These are phyloP conservation scores for Diglossa cyanea DNA, from an alignment of 2,797 vertebrate species.

Conservation along the genomic window DNA sequence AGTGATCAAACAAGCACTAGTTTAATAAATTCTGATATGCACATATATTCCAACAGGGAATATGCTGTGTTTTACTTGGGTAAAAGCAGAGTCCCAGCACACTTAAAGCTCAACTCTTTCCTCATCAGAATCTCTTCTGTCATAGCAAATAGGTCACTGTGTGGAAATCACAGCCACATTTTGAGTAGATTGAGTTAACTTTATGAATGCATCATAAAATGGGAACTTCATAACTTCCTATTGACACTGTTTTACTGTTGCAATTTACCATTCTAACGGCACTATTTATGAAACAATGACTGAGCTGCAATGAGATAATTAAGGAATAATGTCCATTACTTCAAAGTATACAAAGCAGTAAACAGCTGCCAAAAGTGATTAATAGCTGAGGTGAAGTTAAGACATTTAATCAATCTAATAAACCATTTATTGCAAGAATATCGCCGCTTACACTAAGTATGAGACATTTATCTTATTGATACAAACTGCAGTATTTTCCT, in stretches of 20 bases:
- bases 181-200: not conserved
- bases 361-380: conserved; percentile 71
- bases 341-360: conserved; percentile 67
- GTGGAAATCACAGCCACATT: not conserved
- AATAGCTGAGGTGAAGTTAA: conserved; percentile 55
- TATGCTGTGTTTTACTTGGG: not conserved
- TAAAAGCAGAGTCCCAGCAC: not conserved
- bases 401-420: conserved; percentile 62
- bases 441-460: not conserved
- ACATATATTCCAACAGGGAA: not conserved
- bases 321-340: conserved; percentile 58
- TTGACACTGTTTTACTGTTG: conserved; percentile 29
- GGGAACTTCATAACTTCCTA: conserved; percentile 8
- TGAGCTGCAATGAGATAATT: conserved; percentile 49
- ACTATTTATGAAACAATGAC: conserved; percentile 60
- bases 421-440: conserved; percentile 40
- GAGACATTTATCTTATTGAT: conserved; percentile 32
- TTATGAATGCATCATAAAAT: conserved; percentile 29
- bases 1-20: not conserved
- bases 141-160: not conserved
- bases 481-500: conserved; percentile 13
- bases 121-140: not conserved
- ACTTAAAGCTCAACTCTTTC: not conserved
- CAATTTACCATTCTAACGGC: conserved; percentile 43
- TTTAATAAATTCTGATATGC: not conserved